phyloP scores from a whole-genome alignment of 2,113 vertebrate genomes.

The Butorides virescens region DNA sequence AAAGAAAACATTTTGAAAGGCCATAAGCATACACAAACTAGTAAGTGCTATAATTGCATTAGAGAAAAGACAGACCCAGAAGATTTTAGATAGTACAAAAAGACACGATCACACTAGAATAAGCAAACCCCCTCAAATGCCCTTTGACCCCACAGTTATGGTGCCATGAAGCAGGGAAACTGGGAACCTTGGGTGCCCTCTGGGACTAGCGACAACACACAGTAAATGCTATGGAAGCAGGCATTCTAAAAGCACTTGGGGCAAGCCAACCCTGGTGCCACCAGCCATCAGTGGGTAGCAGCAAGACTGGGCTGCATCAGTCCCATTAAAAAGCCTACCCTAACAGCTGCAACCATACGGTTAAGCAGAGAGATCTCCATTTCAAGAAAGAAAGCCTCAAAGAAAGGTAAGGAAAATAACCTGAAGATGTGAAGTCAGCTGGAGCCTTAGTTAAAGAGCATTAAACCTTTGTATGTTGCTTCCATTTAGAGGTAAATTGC shows the following conservation, averaged over 20 bases:
- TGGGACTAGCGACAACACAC: not conserved
- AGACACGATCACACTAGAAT: rapidly evolving
- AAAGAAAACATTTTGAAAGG: not conserved
- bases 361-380: not conserved
- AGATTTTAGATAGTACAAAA: not conserved
- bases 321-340: not conserved
- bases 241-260: not conserved
- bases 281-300: not conserved
- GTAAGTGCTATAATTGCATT: not conserved
- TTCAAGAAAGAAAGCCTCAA: not conserved
- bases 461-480: not conserved
- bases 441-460: not conserved
- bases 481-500: not conserved
- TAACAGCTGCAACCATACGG: rapidly evolving
- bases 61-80: not conserved
- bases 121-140: not conserved
- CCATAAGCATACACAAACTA: rapidly evolving
- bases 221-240: not conserved
- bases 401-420: not conserved
- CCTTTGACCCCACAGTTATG: not conserved
- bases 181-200: not conserved
- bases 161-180: not conserved
- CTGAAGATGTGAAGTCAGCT: not conserved
- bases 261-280: not conserved
- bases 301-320: not conserved